Conservation (phyloP, 2,113 vertebrate genomes). For the Tragelaphus imberbis region DNA sequence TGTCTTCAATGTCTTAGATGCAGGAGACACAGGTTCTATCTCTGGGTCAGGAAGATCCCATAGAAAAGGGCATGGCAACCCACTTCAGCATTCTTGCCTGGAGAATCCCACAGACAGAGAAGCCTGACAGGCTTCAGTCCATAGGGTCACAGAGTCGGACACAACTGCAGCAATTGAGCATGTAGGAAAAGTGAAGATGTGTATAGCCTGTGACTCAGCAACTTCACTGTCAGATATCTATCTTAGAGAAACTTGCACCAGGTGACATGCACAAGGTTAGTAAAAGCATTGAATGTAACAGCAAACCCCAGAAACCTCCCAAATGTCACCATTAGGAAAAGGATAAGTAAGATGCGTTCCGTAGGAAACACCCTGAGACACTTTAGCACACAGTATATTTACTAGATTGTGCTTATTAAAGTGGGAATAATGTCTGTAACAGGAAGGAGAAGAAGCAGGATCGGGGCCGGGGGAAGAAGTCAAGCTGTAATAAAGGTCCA, state of each 20-base stretch:
- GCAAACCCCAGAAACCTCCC: neutral
- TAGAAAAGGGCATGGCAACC: neutral
- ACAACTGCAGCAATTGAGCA: neutral
- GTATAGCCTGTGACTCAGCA: neutral
- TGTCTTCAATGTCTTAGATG: neutral
- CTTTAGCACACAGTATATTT: neutral
- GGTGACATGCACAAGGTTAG: neutral
- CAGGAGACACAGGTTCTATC: neutral
- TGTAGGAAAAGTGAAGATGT: neutral
- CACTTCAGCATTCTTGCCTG: neutral
- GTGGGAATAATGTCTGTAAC: neutral
- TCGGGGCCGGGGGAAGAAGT: accelerated
- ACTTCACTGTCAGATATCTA: neutral
- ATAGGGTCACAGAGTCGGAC: neutral
- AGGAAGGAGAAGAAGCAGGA: neutral
- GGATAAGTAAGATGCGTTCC: neutral
- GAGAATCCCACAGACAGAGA: neutral
- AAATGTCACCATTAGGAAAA: neutral
- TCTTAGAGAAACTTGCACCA: neutral
- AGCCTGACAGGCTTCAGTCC: neutral
- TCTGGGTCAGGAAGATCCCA: neutral
- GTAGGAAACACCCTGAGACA: neutral
- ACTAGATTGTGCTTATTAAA: neutral
- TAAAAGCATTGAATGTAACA: neutral
- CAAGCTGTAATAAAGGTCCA: neutral